A percentile compares a stretch with the other conserved stretches of the same genome.
Evolutionary conservation across 2,113 vertebrate species (phyloP).

Genomic region (Myiagra hebetior): DNA sequence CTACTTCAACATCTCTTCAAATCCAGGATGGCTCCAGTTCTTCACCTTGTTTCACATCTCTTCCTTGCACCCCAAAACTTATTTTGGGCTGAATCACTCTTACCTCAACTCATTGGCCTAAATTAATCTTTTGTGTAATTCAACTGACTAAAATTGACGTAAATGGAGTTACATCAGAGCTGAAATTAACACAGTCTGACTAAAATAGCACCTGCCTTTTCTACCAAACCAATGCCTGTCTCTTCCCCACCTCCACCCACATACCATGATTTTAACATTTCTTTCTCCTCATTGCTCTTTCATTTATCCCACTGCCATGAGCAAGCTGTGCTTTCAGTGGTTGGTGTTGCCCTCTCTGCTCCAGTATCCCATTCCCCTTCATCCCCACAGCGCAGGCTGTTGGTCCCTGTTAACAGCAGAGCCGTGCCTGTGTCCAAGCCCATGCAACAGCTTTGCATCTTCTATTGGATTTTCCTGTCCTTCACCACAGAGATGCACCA

Average conservation of each 20-base stretch:
- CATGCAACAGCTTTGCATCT: background rate
- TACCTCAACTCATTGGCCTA: constrained; percentile 11
- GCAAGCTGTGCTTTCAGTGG: background rate
- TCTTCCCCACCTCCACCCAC: constrained; percentile 25
- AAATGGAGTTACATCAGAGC: constrained; percentile 53
- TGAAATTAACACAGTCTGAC: constrained; percentile 53
- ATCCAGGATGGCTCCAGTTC: background rate
- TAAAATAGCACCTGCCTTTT: constrained; percentile 59
- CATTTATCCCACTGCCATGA: background rate
- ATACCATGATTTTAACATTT: background rate
- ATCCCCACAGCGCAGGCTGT: background rate
- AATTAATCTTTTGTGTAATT: constrained; percentile 53
- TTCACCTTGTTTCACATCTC: background rate
- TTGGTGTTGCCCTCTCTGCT: background rate
- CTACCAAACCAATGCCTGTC: background rate
- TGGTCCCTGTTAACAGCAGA: rapidly evolving
- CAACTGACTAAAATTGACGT: constrained; percentile 48
- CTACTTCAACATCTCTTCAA: background rate
- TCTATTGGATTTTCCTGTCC: background rate
- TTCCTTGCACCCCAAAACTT: constrained; percentile 6
- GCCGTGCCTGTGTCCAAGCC: background rate
- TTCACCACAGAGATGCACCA: background rate
- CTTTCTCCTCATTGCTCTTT: background rate
- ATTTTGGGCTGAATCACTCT: constrained; percentile 28
- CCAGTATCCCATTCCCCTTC: background rate